These are phyloP conservation scores for Hermodice carunculata DNA, from an alignment of 2,888 invertebrate species.

Conservation along the genomic window DNA sequence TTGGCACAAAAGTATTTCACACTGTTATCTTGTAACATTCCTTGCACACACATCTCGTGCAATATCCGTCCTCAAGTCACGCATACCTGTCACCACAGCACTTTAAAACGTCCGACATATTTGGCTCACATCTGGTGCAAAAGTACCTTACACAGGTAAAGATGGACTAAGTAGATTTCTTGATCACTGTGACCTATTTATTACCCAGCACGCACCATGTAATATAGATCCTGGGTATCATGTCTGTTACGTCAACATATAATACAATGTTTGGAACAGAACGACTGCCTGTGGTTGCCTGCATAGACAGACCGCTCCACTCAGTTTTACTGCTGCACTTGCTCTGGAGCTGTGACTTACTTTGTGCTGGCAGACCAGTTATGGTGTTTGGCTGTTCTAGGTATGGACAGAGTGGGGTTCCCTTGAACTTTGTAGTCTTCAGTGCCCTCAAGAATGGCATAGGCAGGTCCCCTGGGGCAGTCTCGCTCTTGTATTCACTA, in stretches of 20 bases:
- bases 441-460: slow-evolving; percentile 58
- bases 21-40: too few species aligned
- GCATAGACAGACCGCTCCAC: not conserved
- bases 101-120: too few species aligned
- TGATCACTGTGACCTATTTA: too few species aligned
- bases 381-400: slow-evolving; percentile 63
- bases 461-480: slow-evolving; percentile 51
- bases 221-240: too few species aligned
- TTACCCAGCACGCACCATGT: too few species aligned
- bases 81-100: too few species aligned
- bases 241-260: not conserved
- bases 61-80: too few species aligned
- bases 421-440: slow-evolving; percentile 49
- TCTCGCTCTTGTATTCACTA: slow-evolving; percentile 55
- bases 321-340: not conserved
- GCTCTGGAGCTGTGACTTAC: slow-evolving; percentile 40
- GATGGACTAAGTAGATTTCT: too few species aligned
- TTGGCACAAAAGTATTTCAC: too few species aligned
- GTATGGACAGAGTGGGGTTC: slow-evolving; percentile 51
- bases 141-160: too few species aligned
- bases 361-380: slow-evolving; percentile 60
- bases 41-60: too few species aligned
- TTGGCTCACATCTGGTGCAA: too few species aligned
- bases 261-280: not conserved
- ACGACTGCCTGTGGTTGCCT: not conserved